Evolutionary conservation across 2,888 invertebrate species (phyloP), one percentile per base, ranked within the genome.

Genomic region (Eupithecia subfuscata): DNA sequence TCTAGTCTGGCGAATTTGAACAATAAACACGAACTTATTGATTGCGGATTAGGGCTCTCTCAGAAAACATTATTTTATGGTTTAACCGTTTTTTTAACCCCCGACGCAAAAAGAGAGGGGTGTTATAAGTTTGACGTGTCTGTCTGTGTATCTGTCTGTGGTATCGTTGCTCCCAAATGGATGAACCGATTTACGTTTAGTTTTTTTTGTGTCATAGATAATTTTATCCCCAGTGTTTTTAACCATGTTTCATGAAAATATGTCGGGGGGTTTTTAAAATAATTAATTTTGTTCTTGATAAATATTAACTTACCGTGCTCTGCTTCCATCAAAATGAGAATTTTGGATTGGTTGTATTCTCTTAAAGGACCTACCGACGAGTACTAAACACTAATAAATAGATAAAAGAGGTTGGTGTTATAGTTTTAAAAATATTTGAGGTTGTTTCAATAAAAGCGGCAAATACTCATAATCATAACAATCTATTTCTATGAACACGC

Each of bases 1-100:
- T 79, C 60, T 75, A 68, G 76, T 77, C 79, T 78, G 73, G 73
- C 14, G 52, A 64, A 71, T 76, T 71, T 8, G 63, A 64, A 71
- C 70, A 74, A 73, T 75, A 75, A 73, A 73, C 63, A 75, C 75
- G 30, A 30, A 30, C 30, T 43, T 73, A 77, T 75, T 68, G 68
- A 77, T 75, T 65, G 56, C 67, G 70, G 48, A 64, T 56, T 70
- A 65, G 63, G 14, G 48, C 63, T 76, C 12, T 67, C 63, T 60
- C 63, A 18, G 60, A 63, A 70, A 64, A 60, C 25, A n/a, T 22
- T 12, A 22, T 14, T 60, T 12, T 25, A 60, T 25, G 60, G 25
- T 60, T 25, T 56, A 22, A 56, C 60, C 52, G 30, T 30, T n/a
- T n/a, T n/a, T n/a, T n/a, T n/a, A n/a, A n/a, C n/a, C n/a, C n/a